These are phyloP conservation scores for Drosophila tristis DNA, from an alignment of 1,140 invertebrate genomes.

Conservation along the genomic window DNA sequence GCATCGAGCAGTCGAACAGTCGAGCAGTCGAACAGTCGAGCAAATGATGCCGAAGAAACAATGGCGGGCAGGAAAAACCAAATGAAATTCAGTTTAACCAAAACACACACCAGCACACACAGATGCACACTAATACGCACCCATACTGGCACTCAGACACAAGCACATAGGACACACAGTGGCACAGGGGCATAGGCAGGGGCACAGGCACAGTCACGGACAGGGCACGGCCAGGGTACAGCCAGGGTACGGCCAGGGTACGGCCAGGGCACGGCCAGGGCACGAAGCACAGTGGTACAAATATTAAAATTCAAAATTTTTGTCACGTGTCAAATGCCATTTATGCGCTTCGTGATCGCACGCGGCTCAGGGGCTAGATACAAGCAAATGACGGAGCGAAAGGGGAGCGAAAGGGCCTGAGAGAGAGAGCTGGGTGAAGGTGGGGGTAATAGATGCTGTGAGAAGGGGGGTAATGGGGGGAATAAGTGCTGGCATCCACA, in stretches of 20 bases:
- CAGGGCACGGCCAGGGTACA: too few species aligned
- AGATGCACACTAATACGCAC: neutral
- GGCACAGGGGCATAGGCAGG: slow-evolving; percentile 3
- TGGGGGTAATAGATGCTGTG: neutral
- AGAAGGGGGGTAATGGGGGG: too few species aligned
- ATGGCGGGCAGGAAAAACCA: slow-evolving; percentile 49
- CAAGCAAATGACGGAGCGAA: slow-evolving; percentile 3
- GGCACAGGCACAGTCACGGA: neutral
- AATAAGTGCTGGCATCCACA: too few species aligned
- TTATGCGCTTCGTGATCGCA: slow-evolving; percentile 80
- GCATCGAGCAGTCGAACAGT: slow-evolving; percentile 9
- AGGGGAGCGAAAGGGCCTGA: neutral
- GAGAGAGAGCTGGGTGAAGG: too few species aligned
- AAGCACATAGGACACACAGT: neutral
- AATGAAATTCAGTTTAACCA: slow-evolving; percentile 72
- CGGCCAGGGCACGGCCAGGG: too few species aligned
- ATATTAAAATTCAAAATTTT: slow-evolving; percentile 79
- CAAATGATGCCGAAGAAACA: slow-evolving; percentile 50
- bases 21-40: slow-evolving; percentile 7
- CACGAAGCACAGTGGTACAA: slow-evolving; percentile 39
- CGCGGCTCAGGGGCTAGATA: slow-evolving; percentile 33
- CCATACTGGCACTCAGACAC: neutral
- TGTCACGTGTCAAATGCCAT: slow-evolving; percentile 80
- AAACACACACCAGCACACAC: slow-evolving; percentile 16
- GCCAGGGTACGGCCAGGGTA: too few species aligned